phyloP scores from a whole-genome alignment of 2,888 invertebrate genomes.

The Prosopocoilus inquinatus region DNA sequence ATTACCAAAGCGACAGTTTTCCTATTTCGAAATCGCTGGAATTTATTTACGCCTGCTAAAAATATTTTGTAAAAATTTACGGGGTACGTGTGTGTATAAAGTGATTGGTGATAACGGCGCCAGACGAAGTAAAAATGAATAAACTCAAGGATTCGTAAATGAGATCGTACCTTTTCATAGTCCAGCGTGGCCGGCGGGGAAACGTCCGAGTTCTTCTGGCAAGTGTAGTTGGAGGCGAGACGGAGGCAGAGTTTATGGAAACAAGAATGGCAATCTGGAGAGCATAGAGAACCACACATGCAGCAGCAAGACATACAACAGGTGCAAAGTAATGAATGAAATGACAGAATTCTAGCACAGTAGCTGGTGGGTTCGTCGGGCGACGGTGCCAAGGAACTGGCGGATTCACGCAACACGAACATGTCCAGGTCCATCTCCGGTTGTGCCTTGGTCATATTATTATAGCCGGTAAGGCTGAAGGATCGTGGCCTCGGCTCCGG shows the following conservation, averaged over 20 bases:
- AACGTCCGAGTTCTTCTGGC: conserved; percentile 47
- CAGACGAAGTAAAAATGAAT: too few species aligned
- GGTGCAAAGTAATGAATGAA: conserved; percentile 51
- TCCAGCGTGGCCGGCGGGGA: conserved; percentile 46
- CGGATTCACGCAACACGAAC: conserved; percentile 44
- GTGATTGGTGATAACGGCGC: too few species aligned
- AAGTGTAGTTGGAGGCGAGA: conserved; percentile 46
- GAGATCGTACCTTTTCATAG: conserved; percentile 50
- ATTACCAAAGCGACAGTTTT: too few species aligned
- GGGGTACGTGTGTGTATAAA: too few species aligned
- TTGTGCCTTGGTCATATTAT: conserved; percentile 26
- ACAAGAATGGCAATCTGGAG: conserved; percentile 64
- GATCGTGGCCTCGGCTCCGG: conserved; percentile 34
- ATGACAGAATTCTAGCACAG: conserved; percentile 52
- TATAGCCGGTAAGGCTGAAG: conserved; percentile 28
- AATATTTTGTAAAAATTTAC: too few species aligned
- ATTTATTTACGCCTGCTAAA: too few species aligned
- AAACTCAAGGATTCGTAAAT: too few species aligned
- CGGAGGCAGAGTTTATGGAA: conserved; percentile 60
- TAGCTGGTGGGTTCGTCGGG: conserved; percentile 31
- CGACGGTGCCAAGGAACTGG: conserved; percentile 38
- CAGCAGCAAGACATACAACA: conserved; percentile 58
- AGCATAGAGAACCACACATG: conserved; percentile 61
- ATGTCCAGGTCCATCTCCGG: conserved; percentile 42
- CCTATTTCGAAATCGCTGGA: too few species aligned